Evolutionary conservation across 2,113 vertebrate species (phyloP), one percentile per base, ranked within the genome.

Genomic region (Leucopsar rothschildi): DNA sequence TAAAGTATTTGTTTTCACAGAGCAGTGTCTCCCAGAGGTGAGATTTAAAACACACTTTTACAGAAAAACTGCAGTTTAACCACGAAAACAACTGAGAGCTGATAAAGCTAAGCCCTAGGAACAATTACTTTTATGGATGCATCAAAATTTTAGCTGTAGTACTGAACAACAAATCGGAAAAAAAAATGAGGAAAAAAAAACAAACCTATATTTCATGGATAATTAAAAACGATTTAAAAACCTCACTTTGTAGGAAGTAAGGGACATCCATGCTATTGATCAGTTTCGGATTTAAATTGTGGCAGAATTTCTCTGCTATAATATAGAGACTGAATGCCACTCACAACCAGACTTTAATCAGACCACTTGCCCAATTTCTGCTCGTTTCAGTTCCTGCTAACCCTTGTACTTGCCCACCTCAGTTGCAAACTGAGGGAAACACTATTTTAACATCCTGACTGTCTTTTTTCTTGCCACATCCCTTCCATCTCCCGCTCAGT

Each of bases 381-480:
- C 56, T 56, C 3, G 27, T 50, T 50, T 50, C 13, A 75, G 7
- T 29, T 47, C 33, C 6, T 72, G 19, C 2, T 68, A 72, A 23
- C 1, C 7, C 14, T 65, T 65, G 24, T 4, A 60, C 35, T 53
- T n/a, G 37, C 22, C 5, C 25, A 82, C 17, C 24, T 63, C 31
- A 84, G 8, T 0, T 61, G 37, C 8, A 65, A n/a, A 29, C 4
- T 49, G n/a, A 33, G 14, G 11, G 49, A 86, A 60, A 47, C 1
- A 9, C 2, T 8, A 2, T 15, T 92, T 80, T 79, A 42, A 55
- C 27, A 80, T 3, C 13, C 20, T 45, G 6, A 15, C 12, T 52
- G 9, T 17, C 5, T 21, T 78, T 53, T 57, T 12, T 40, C 18
- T 75, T 42, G 39, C 27, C 6, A 9, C 0, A 0, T 60, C 20